Evolutionary conservation across 2,113 vertebrate genomes (phyloP).

Genomic region (Tursiops truncatus): DNA sequence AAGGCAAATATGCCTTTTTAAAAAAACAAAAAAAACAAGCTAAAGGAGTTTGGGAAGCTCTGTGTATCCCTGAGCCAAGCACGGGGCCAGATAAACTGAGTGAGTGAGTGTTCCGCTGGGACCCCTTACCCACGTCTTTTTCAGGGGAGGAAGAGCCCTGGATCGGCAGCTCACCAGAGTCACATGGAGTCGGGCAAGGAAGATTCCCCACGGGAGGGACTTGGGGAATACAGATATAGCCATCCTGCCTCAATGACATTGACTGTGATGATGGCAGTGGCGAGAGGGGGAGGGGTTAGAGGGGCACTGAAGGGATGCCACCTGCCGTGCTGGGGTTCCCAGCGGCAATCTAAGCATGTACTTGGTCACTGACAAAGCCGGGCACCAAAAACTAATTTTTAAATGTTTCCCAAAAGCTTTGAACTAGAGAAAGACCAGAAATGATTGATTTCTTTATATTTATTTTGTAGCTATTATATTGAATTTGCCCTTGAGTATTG

Average conservation of each 20-base stretch:
- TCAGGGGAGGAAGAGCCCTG: neutral
- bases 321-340: neutral
- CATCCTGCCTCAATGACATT: too few relatives aligned
- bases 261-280: neutral
- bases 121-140: neutral
- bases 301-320: too few relatives aligned
- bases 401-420: neutral
- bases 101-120: too few relatives aligned
- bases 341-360: neutral
- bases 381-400: neutral
- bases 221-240: neutral
- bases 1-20: neutral
- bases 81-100: neutral
- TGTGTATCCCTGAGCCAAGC: neutral
- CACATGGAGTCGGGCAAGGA: too few relatives aligned
- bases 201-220: neutral
- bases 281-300: neutral
- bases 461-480: neutral
- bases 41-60: neutral
- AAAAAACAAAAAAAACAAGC: neutral
- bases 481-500: neutral
- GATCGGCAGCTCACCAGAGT: neutral
- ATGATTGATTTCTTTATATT: neutral
- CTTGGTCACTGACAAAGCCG: neutral
- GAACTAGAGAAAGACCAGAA: neutral